Evolutionary conservation across 92 coral and sea anemone genomes (phyloP), one percentile per base, ranked within the genome.

Genomic region (Scolanthus callimorphus): DNA sequence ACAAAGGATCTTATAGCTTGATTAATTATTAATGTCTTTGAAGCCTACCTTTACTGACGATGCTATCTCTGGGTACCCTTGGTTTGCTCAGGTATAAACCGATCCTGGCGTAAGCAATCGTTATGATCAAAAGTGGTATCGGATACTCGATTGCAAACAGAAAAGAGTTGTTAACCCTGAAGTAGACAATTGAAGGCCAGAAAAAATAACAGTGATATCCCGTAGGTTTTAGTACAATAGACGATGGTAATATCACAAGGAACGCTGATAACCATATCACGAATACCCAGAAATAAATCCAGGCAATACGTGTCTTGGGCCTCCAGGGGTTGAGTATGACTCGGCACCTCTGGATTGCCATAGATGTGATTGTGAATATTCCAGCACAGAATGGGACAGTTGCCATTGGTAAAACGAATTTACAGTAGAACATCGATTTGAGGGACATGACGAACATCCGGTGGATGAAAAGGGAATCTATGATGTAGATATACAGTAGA

Each of bases 341-440:
- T 31, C 71, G 49, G 48, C 92, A 85, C 19, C 88, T 77, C 20
- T 85, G 73, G 6, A 70, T 31, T 1, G 91, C 77, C 88, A 85
- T 85, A 11, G 65, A 57, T 17, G 90, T 65, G 28, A 83, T 69
- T 0, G 77, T 83, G 25, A 83, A 83, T 23, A 72, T 72, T 29
- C 84, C 81, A 1, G 82, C 79, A 4, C 57, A 67, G 6, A 57
- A 77, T 0, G 80, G 47, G 0, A 85, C 59, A 2, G 76, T 69
- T 25, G 65, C 20, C 49, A 67, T 38, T 2, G 92, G 92, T 38
- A 59, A 81, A 45, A 85, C 53, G 23, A 74, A 39, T 24, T 80
- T 80, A 46, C 92, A 85, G 56, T 56, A 85, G 25, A 68, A 46
- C 39, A 55, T 38, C 22, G 82, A 58, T 17, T 34, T 34, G 24